phyloP scores from a whole-genome alignment of 1,140 invertebrate genomes.

The Xylocopa sonorina region DNA sequence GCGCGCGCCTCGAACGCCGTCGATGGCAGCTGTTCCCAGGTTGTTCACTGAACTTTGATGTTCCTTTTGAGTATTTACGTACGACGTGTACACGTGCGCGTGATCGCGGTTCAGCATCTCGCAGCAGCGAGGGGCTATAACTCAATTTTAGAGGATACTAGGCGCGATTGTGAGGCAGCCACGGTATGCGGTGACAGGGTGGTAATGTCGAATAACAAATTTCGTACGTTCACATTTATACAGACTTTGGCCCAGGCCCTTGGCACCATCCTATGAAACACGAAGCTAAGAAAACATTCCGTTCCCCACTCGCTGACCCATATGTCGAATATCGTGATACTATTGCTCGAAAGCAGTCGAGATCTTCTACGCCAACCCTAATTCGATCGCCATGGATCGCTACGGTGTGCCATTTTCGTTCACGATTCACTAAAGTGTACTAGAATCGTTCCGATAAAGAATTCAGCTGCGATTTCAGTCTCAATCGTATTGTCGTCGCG shows the following conservation, averaged over 20 bases:
- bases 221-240: not conserved
- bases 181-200: not conserved
- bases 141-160: not conserved
- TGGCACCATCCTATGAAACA: not conserved
- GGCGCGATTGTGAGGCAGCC: not conserved
- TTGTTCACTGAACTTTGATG: not conserved
- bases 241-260: constrained; percentile 13
- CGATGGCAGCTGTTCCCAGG: constrained; percentile 4
- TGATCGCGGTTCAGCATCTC: not conserved
- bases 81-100: not conserved
- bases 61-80: not conserved
- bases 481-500: too few species aligned
- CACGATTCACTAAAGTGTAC: too few species aligned
- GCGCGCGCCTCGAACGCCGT: not conserved
- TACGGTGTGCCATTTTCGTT: too few species aligned
- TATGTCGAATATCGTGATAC: not conserved
- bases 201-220: not conserved
- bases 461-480: too few species aligned
- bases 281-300: not conserved
- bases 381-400: too few species aligned
- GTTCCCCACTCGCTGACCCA: not conserved
- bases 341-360: not conserved
- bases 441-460: too few species aligned
- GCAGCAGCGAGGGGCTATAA: not conserved
- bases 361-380: too few species aligned